Percentiles rank a stretch among this genome's conserved stretches.
Conservation (phyloP, 2,113 vertebrate species). For the Otocyon megalotis region DNA sequence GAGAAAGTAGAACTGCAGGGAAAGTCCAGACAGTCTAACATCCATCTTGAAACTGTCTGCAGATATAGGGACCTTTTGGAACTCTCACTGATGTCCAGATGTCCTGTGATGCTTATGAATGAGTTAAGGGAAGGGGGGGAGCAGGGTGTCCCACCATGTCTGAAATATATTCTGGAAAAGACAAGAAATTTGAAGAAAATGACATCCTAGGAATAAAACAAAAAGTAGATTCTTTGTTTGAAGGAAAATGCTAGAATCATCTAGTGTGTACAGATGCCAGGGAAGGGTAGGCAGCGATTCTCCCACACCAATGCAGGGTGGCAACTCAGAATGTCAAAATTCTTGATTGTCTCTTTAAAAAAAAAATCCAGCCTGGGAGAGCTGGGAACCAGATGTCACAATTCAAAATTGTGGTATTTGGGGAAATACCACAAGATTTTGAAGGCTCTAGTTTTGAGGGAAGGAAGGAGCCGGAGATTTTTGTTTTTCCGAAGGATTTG, state of each 20-base stretch:
- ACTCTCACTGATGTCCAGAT: accelerated
- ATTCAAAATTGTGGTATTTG: slow-evolving; percentile 49
- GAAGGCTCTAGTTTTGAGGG: slow-evolving; percentile 34
- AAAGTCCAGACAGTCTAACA: background rate
- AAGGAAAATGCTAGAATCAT: background rate
- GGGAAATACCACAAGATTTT: slow-evolving; percentile 45
- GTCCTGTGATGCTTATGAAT: background rate
- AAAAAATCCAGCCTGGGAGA: slow-evolving; percentile 11
- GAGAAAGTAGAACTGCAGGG: background rate
- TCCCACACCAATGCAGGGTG: background rate
- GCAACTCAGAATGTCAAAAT: slow-evolving; percentile 27
- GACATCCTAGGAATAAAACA: background rate
- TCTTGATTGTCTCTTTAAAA: slow-evolving; percentile 51
- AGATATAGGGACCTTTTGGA: background rate
- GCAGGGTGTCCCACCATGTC: background rate
- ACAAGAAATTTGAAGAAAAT: background rate
- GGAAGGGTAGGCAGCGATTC: background rate
- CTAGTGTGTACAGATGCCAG: background rate
- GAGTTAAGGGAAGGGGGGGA: background rate
- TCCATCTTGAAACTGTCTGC: background rate
- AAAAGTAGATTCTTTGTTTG: background rate
- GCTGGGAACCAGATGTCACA: slow-evolving; percentile 70
- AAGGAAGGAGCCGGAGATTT: background rate
- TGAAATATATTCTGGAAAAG: background rate
- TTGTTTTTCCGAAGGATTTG: slow-evolving; percentile 3